Conservation (phyloP, 37 sponge, comb jelly and placozoan genomes). For the Oscarella lobularis region DNA sequence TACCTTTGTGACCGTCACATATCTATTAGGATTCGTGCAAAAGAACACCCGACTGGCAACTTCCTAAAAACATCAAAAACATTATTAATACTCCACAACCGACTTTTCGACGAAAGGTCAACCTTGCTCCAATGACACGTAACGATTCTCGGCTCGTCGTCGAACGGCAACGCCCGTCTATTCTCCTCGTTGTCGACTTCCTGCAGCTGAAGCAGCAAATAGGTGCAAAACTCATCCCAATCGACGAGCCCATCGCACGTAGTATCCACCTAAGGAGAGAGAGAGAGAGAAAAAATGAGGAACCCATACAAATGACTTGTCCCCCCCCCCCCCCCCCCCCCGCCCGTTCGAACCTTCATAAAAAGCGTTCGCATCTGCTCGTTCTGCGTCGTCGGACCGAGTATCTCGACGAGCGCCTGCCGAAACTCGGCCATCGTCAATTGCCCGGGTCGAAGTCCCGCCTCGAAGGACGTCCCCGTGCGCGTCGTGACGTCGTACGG, state of each 20-base stretch:
- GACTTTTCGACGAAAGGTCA: no score
- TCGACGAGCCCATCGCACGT: conserved; percentile 57
- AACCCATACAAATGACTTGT: neutral
- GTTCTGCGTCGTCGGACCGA: conserved; percentile 5
- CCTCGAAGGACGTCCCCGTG: neutral
- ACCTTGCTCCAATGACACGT: conserved; percentile 49
- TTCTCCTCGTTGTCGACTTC: conserved; percentile 60
- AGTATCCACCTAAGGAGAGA: conserved; percentile 49
- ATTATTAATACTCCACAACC: no score
- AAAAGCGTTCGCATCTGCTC: conserved; percentile 18
- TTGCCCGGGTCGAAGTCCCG: neutral
- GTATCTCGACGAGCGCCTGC: conserved; percentile 1
- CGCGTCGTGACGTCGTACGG: no score
- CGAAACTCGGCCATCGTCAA: conserved; percentile 8
- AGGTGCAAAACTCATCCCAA: conserved; percentile 75
- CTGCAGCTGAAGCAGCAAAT: conserved; percentile 60
- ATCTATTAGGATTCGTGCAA: neutral
- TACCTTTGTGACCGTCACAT: conserved; percentile 10
- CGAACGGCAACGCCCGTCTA: neutral
- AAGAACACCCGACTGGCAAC: neutral
- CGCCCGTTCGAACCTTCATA: conserved; percentile 15
- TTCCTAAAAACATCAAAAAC: conserved; percentile 1
- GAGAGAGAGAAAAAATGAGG: neutral
- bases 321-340: neutral
- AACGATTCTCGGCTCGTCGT: conserved; percentile 11